Percentiles rank a stretch among this genome's conserved stretches.
phyloP scores from a whole-genome alignment of 1,140 invertebrate genomes.

The Philopotamus ludificatus region DNA sequence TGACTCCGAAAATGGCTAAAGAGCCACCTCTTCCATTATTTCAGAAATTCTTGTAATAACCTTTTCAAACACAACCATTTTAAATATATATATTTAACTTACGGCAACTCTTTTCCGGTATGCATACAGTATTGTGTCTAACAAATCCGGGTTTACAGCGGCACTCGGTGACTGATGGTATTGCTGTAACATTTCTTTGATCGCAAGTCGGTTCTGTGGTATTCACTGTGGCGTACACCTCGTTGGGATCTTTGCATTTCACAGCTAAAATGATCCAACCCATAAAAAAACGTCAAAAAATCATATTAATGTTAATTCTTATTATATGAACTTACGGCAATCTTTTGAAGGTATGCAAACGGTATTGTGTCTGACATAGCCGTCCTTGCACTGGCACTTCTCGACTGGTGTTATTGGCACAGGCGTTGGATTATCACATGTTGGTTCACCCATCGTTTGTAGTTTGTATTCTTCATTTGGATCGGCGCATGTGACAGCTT shows the following conservation, averaged over 20 bases:
- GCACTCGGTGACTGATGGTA: not conserved
- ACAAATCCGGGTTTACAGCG: slow-evolving; percentile 3
- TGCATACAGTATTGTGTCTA: slow-evolving; percentile 7
- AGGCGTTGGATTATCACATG: not conserved
- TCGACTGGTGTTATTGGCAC: not conserved
- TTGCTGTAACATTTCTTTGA: not conserved
- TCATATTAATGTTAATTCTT: not conserved
- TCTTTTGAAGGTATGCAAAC: not conserved
- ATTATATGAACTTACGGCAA: slow-evolving; percentile 14
- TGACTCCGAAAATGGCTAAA: no score
- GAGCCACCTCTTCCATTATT: no score
- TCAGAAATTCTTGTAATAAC: no score
- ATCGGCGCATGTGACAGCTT: not conserved
- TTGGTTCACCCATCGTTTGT: not conserved
- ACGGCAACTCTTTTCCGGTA: slow-evolving; percentile 6
- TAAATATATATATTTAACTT: no score
- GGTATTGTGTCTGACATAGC: slow-evolving; percentile 8
- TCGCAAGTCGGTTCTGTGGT: not conserved
- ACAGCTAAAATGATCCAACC: not conserved
- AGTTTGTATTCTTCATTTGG: slow-evolving; percentile 7
- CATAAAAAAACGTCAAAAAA: not conserved
- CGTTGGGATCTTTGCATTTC: slow-evolving; percentile 7
- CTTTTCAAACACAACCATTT: no score
- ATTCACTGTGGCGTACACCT: slow-evolving; percentile 2
- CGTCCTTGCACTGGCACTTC: slow-evolving; percentile 6